Percentiles rank a stretch among this genome's conserved stretches.
phyloP scores from a whole-genome alignment of 2,888 invertebrate genomes.

The Macrosiphum euphorbiae region DNA sequence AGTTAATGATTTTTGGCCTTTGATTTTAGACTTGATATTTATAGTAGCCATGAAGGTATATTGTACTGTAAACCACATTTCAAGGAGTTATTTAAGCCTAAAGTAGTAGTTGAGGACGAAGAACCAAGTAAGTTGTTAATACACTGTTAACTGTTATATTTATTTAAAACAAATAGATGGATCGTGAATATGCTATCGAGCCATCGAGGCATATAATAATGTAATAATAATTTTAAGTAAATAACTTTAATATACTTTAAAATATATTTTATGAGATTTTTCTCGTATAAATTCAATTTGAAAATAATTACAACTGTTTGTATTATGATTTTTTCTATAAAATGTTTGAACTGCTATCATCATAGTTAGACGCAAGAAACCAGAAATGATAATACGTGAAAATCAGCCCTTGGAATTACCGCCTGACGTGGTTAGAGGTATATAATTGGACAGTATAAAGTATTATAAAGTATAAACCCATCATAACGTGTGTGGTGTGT shows the following conservation, averaged over 20 bases:
- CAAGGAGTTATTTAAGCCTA: slow-evolving; percentile 91
- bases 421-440: slow-evolving; percentile 93
- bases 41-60: slow-evolving; percentile 90
- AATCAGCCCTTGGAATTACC: slow-evolving; percentile 91
- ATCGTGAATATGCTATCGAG: slow-evolving; percentile 47
- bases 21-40: slow-evolving; percentile 85
- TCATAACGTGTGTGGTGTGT: slow-evolving; percentile 41
- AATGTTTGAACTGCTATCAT: slow-evolving; percentile 41
- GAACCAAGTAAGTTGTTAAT: slow-evolving; percentile 75
- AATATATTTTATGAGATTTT: slow-evolving; percentile 12
- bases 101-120: slow-evolving; percentile 82
- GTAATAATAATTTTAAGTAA: slow-evolving; percentile 9
- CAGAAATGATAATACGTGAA: slow-evolving; percentile 91
- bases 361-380: slow-evolving; percentile 79
- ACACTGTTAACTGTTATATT: slow-evolving; percentile 28
- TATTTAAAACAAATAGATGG: background rate
- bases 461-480: slow-evolving; percentile 40
- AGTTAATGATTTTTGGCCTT: background rate
- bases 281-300: slow-evolving; percentile 6
- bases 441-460: slow-evolving; percentile 66
- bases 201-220: background rate
- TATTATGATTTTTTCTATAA: slow-evolving; percentile 58
- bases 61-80: slow-evolving; percentile 95
- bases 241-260: slow-evolving; percentile 6
- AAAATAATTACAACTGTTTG: slow-evolving; percentile 27